Evolutionary conservation across 2,797 vertebrate species (phyloP).

Genomic region (Hephaestus fuliginosus): DNA sequence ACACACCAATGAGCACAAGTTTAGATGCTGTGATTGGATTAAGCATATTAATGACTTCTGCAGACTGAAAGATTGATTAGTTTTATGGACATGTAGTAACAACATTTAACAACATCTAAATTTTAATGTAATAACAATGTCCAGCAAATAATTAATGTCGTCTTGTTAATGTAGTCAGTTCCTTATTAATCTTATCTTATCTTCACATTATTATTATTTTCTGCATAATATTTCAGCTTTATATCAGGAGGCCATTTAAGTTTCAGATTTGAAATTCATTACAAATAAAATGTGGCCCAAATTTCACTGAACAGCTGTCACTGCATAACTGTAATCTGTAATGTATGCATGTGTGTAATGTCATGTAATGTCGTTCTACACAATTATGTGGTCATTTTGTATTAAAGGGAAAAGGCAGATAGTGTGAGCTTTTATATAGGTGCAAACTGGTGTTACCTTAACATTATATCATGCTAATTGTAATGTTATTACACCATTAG

Average conservation of each 20-base stretch:
- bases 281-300: background rate
- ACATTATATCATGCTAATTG: background rate
- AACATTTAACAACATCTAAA: background rate
- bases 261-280: background rate
- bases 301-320: background rate
- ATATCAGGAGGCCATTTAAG: background rate
- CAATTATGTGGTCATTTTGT: background rate
- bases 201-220: background rate
- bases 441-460: background rate
- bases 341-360: background rate
- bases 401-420: background rate
- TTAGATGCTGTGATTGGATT: background rate
- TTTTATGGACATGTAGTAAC: constrained; percentile 2
- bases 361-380: background rate
- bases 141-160: background rate
- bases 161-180: background rate
- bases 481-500: constrained; percentile 13
- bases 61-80: background rate
- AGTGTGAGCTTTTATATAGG: background rate
- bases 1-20: constrained; percentile 32
- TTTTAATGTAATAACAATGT: background rate
- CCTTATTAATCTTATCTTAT: background rate
- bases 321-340: background rate
- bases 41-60: background rate
- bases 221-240: background rate